These are phyloP conservation scores for Orius insidiosus DNA, from an alignment of 1,140 invertebrate genomes.

Conservation along the genomic window DNA sequence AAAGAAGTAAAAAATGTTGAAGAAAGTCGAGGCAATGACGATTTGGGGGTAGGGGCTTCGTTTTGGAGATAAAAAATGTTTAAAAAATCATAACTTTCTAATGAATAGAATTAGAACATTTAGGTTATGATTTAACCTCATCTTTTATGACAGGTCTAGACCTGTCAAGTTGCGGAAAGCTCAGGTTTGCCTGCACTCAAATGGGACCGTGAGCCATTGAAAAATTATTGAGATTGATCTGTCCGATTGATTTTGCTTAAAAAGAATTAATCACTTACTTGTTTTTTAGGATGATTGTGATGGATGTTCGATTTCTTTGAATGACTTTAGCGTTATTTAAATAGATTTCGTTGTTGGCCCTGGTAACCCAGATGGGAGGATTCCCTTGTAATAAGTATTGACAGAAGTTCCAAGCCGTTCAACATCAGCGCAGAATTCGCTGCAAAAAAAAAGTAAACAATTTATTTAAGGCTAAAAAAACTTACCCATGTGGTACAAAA, in stretches of 20 bases:
- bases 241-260: no score
- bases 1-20: no score
- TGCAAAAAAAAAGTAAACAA: conserved; percentile 27
- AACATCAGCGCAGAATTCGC: conserved; percentile 49
- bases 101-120: no score
- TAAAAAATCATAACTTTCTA: no score
- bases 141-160: no score
- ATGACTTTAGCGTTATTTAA: conserved; percentile 64
- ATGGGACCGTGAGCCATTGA: no score
- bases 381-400: conserved; percentile 57
- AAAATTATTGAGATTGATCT: conserved; percentile 11
- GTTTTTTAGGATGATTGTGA: conserved; percentile 40
- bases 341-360: conserved; percentile 45
- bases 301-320: conserved; percentile 44
- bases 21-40: no score
- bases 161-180: no score
- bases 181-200: no score
- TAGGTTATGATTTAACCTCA: no score
- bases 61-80: no score
- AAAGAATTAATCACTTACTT: conserved; percentile 34
- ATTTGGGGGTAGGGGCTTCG: no score
- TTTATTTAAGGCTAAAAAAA: conserved; percentile 24
- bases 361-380: conserved; percentile 61
- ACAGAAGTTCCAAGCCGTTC: conserved; percentile 45
- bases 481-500: conserved; percentile 72